Evolutionary conservation across 2,888 invertebrate species (phyloP).

Genomic region (Phrixothrix hirtus): DNA sequence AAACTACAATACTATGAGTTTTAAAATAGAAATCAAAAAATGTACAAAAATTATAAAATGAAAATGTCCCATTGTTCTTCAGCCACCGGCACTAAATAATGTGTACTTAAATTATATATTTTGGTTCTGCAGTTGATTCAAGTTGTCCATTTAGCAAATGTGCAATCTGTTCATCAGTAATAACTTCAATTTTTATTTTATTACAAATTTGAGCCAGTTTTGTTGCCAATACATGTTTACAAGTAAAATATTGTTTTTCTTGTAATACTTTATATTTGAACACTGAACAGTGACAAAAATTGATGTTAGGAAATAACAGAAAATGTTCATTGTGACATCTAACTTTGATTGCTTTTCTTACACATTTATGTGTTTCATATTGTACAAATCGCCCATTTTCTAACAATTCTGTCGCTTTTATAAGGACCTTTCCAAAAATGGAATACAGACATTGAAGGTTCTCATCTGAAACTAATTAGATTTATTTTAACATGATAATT

Average conservation of each 20-base stretch:
- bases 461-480: constrained; percentile 61
- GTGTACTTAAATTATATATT: not conserved
- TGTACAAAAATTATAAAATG: no score
- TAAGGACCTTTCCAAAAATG: constrained; percentile 63
- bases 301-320: constrained; percentile 65
- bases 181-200: constrained; percentile 53
- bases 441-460: constrained; percentile 62
- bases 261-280: constrained; percentile 64
- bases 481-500: not conserved
- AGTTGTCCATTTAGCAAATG: constrained; percentile 42
- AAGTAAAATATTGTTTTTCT: constrained; percentile 59
- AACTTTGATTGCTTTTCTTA: constrained; percentile 63
- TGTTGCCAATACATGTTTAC: constrained; percentile 70
- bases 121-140: constrained; percentile 31
- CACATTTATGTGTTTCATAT: constrained; percentile 55
- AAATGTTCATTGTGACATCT: constrained; percentile 62
- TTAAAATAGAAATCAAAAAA: no score
- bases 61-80: not conserved
- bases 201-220: constrained; percentile 61
- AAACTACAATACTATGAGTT: no score
- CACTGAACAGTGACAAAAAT: constrained; percentile 70
- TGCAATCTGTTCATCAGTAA: constrained; percentile 59
- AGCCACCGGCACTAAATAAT: not conserved
- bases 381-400: constrained; percentile 62
- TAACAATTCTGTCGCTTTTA: constrained; percentile 65